Evolutionary conservation across 2,888 invertebrate genomes (phyloP).

Genomic region (Euspilapteryx auroguttella): DNA sequence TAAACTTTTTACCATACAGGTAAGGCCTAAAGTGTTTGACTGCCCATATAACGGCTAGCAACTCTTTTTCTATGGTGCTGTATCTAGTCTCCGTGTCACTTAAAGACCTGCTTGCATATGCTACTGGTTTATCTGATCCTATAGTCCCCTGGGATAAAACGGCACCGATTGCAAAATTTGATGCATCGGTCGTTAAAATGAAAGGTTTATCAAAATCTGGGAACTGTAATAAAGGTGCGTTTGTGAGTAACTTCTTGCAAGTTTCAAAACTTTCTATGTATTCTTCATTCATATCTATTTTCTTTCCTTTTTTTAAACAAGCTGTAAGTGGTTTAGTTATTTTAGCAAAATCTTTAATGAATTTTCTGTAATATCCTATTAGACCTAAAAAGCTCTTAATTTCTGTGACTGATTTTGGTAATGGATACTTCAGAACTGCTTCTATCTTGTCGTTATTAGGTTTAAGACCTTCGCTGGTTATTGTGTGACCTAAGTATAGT

Average conservation of each 20-base stretch:
- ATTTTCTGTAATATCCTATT: constrained; percentile 12
- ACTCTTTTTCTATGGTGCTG: constrained; percentile 3
- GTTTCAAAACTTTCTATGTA: constrained; percentile 10
- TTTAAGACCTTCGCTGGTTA: too few species aligned
- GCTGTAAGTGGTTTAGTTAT: constrained; percentile 12
- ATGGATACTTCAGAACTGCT: constrained; percentile 11
- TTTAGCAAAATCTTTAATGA: constrained; percentile 12
- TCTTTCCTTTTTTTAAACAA: constrained; percentile 12
- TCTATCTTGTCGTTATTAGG: constrained; percentile 14
- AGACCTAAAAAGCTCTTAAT: constrained; percentile 13
- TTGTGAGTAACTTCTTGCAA: constrained; percentile 14
- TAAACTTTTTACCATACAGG: constrained; percentile 3
- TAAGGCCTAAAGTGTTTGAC: constrained; percentile 4
- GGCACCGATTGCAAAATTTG: constrained; percentile 1
- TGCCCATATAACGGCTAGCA: constrained; percentile 3
- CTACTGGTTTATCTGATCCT: constrained; percentile 6
- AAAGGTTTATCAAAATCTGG: constrained; percentile 14
- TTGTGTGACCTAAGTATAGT: neutral
- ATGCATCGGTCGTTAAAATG: constrained; percentile 2
- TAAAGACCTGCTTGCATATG: constrained; percentile 3
- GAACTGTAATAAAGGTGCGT: constrained; percentile 18
- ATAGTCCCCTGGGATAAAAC: constrained; percentile 6
- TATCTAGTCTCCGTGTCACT: constrained; percentile 1
- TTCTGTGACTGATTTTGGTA: constrained; percentile 12
- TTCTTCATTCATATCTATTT: constrained; percentile 7